Evolutionary conservation across 2,888 invertebrate genomes (phyloP).

Genomic region (Trichacis sp.): DNA sequence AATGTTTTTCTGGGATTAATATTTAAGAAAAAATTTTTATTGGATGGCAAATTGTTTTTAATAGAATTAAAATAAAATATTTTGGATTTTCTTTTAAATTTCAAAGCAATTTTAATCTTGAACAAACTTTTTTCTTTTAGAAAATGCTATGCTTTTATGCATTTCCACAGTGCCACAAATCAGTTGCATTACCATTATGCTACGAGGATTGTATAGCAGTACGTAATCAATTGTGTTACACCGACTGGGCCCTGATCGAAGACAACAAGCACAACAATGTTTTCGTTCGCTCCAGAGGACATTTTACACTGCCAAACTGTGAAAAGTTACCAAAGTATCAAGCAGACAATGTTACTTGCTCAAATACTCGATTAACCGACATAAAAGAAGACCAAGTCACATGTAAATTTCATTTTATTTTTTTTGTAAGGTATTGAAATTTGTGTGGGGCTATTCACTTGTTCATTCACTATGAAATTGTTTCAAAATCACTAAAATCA

Average conservation of each 20-base stretch:
- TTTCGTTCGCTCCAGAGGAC: conserved; percentile 84
- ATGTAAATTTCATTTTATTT: conserved; percentile 68
- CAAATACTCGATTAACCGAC: conserved; percentile 86
- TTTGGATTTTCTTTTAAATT: neutral
- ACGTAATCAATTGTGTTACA: conserved; percentile 90
- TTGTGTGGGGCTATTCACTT: too few relatives aligned
- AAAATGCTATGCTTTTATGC: conserved; percentile 92
- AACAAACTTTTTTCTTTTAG: conserved; percentile 60
- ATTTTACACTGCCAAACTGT: conserved; percentile 91
- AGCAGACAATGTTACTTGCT: conserved; percentile 78
- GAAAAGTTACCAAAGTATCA: conserved; percentile 81
- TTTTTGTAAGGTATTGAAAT: too few relatives aligned
- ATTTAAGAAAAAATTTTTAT: too few relatives aligned
- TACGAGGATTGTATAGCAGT: conserved; percentile 95
- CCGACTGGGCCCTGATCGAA: conserved; percentile 92
- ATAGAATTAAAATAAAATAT: too few relatives aligned
- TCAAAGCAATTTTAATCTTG: neutral
- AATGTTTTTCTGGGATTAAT: too few relatives aligned
- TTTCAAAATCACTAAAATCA: too few relatives aligned
- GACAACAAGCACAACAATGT: conserved; percentile 86
- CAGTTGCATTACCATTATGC: conserved; percentile 83
- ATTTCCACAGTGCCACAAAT: conserved; percentile 87
- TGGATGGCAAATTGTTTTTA: too few relatives aligned
- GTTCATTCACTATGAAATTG: too few relatives aligned
- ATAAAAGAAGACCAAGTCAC: conserved; percentile 85